A percentile compares a stretch with the other conserved stretches of the same genome.
phyloP scores from a whole-genome alignment of 1,140 invertebrate species.

The Dendrolimus punctatus region DNA sequence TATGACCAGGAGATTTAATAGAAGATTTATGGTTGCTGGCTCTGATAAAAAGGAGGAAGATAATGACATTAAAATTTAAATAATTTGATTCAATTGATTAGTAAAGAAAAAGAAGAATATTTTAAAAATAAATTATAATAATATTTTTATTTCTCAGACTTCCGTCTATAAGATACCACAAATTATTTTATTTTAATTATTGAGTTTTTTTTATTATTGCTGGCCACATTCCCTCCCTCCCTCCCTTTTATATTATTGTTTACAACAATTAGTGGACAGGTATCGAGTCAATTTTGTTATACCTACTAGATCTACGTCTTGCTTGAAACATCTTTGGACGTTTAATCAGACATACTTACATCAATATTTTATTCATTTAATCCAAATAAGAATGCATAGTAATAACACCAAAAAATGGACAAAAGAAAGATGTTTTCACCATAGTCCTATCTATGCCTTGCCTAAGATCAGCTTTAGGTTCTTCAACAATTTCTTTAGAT shows the following conservation, averaged over 20 bases:
- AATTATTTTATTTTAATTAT: too few species aligned
- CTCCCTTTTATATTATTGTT: too few species aligned
- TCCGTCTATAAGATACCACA: neutral
- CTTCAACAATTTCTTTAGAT: slow-evolving; percentile 7
- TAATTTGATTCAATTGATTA: too few species aligned
- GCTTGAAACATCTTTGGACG: too few species aligned
- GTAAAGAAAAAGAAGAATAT: neutral
- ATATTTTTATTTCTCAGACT: neutral
- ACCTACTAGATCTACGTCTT: too few species aligned
- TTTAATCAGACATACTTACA: too few species aligned
- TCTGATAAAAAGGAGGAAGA: slow-evolving; percentile 2
- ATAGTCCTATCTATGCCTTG: slow-evolving; percentile 14
- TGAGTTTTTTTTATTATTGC: too few species aligned
- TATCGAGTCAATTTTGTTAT: too few species aligned
- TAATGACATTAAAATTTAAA: neutral
- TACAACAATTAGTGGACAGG: too few species aligned
- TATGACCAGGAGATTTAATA: slow-evolving; percentile 52
- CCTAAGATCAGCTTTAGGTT: slow-evolving; percentile 15
- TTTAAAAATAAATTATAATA: neutral
- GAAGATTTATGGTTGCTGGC: slow-evolving; percentile 38
- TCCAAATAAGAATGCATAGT: slow-evolving; percentile 37
- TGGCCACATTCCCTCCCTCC: too few species aligned
- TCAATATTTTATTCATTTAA: slow-evolving; percentile 2
- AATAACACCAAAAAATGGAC: slow-evolving; percentile 47
- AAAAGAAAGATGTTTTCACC: slow-evolving; percentile 44